Evolutionary conservation across 1,140 invertebrate genomes (phyloP), one percentile per base, ranked within the genome.

Genomic region (Pogonus chalceus): DNA sequence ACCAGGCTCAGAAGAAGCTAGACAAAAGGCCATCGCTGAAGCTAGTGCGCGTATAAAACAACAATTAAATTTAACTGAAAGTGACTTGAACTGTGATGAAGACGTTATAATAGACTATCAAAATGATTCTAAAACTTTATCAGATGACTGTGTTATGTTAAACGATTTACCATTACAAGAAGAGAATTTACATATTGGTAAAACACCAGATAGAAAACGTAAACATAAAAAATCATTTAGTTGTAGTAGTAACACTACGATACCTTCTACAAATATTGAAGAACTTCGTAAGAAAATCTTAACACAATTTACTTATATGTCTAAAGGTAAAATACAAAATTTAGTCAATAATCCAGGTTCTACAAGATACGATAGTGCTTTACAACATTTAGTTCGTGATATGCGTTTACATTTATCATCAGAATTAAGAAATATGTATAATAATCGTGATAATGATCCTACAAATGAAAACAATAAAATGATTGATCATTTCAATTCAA

Each of bases 401-500:
- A 43, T 43, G 37, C 37, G 37, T 7, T 18, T 43, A 4, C 37
- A 43, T 43, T 18, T 43, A 18, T 43, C 37, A 9, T 43, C 37
- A 4, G 37, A 43, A 16, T 43, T 43, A 18, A 7, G 37, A 10
- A 18, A 9, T 12, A 43, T 43, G 37, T 43, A 43, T 16, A 43
- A 43, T 16, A 43, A 43, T 4, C 37, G 37, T 18, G 18, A 43
- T 9, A 18, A 43, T 18, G 26, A 31, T 4, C 14, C 4, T 31
- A 12, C 37, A 9, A 43, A 12, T 4, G 37, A 43, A 18, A 43
- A 16, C 37, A 43, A 43, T 43, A 16, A 43, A 18, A 43, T 43
- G 37, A 43, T 43, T 18, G 37, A 43, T 43, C 37, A 43, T 18
- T 43, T 43, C 18, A 43, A 43, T 18, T 43, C 37, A 16, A 43